Base-by-base conservation (phyloP, 2,888 invertebrate species). In the Athalia rosae region DNA sequence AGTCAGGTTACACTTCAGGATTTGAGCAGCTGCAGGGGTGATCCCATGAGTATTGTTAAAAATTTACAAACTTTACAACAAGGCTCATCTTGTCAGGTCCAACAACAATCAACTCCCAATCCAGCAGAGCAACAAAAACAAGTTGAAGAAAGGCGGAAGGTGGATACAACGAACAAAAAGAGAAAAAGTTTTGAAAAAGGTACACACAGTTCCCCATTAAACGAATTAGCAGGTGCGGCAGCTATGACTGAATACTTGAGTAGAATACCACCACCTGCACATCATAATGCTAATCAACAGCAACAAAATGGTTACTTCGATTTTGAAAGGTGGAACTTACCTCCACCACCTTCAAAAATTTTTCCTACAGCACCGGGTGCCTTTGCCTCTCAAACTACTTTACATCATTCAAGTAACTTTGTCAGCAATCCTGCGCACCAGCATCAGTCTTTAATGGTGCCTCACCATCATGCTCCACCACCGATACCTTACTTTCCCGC, bases 271-370 rank as follows among this genome's bases (percentile, higher is more conserved):
- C 95, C 95, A 6, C 95, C 95, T 15, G 95, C 95, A 4, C 95
- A 95, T 86, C 94, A 93, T 85, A 93, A 94, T 74, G 92, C 92
- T 4, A 90, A 87, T 84, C 87, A 87, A 69, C 89, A 86, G 45
- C 93, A 93, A 86, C 94, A 94, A 87, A 93, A 93, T 80, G 93
- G 93, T 76, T 96, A 95, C 87, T 95, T 95, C 84, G 96, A 96
- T 88, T 95, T 95, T 84, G 96, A 95, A 84, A 91, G 95, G 83
- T 96, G 96, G 96, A 95, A 95, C 89, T 90, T 95, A 76, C 94
- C 95, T 58, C 92, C 93, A 7, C 93, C 94, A 15, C 91, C 93
- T 47, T 92, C 94, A 45, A 95, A 94, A 91, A 94, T 94, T 90
- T 94, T 94, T 86, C 91, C 93, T 58, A 91, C 93, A 69, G 89